These are phyloP conservation scores for Lemur catta DNA, from an alignment of 2,797 vertebrate species.

Conservation along the genomic window DNA sequence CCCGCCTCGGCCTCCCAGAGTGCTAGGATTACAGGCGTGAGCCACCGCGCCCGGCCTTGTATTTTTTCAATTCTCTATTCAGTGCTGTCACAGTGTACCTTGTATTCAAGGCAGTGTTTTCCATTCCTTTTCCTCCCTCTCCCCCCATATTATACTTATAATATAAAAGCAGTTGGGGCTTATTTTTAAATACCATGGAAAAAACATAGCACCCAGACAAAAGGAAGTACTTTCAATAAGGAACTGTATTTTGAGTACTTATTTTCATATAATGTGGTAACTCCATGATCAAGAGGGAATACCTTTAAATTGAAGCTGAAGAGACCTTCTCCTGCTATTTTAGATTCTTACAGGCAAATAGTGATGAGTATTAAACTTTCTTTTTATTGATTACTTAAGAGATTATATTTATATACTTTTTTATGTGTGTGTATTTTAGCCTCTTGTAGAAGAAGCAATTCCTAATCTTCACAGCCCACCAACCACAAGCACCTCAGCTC, in stretches of 20 bases:
- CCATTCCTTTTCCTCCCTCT: neutral
- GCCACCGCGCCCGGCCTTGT: too few relatives aligned
- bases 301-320: neutral
- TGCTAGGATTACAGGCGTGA: too few relatives aligned
- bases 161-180: neutral
- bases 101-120: neutral
- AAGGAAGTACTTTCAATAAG: slow-evolving; percentile 8
- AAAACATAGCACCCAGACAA: neutral
- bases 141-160: neutral
- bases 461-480: slow-evolving; percentile 83
- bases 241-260: neutral
- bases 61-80: neutral
- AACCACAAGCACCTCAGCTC: slow-evolving; percentile 85
- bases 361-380: neutral
- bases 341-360: neutral
- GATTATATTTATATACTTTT: slow-evolving; percentile 21
- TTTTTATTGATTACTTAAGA: neutral
- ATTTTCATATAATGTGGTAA: neutral
- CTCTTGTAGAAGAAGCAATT: slow-evolving; percentile 74
- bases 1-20: too few relatives aligned
- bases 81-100: neutral
- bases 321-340: neutral
- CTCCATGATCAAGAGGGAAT: neutral
- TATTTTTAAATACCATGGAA: slow-evolving; percentile 1
- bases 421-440: slow-evolving; percentile 81